Percentiles rank a stretch among this genome's conserved stretches.
Evolutionary conservation across 2,888 invertebrate genomes (phyloP).

Genomic region (Amphipoea oculea): DNA sequence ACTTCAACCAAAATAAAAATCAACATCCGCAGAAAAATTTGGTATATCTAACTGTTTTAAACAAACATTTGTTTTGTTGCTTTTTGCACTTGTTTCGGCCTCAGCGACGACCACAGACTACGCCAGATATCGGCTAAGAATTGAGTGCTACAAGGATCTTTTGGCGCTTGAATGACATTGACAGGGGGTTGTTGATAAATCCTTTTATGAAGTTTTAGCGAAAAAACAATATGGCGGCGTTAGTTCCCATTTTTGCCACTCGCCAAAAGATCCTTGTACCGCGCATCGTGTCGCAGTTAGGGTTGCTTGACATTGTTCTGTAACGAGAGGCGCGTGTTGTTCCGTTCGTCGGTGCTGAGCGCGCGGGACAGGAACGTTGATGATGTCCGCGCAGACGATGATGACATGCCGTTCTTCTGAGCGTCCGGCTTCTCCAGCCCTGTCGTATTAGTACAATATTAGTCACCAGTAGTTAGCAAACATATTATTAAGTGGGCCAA

Average conservation of each 20-base stretch:
- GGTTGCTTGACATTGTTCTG: constrained; percentile 78
- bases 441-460: constrained; percentile 83
- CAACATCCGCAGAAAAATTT: neutral
- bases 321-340: constrained; percentile 77
- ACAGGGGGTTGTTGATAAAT: neutral
- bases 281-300: constrained; percentile 50
- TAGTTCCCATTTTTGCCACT: neutral
- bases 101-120: constrained; percentile 2
- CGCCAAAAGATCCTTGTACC: neutral
- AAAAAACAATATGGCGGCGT: neutral
- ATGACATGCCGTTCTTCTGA: constrained; percentile 83
- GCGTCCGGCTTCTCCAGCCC: constrained; percentile 85
- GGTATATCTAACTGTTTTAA: neutral
- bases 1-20: neutral
- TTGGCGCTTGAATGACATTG: neutral
- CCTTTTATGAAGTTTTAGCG: neutral
- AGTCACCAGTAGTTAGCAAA: constrained; percentile 64
- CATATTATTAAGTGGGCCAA: constrained; percentile 22
- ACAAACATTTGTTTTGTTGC: neutral
- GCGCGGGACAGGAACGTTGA: constrained; percentile 87
- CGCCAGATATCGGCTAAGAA: neutral
- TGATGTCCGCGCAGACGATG: constrained; percentile 81
- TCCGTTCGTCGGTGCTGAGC: constrained; percentile 84
- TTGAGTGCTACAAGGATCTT: neutral
- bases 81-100: constrained; percentile 15